Evolutionary conservation across 2,888 invertebrate genomes (phyloP).

Genomic region (Stenodera caucasica): DNA sequence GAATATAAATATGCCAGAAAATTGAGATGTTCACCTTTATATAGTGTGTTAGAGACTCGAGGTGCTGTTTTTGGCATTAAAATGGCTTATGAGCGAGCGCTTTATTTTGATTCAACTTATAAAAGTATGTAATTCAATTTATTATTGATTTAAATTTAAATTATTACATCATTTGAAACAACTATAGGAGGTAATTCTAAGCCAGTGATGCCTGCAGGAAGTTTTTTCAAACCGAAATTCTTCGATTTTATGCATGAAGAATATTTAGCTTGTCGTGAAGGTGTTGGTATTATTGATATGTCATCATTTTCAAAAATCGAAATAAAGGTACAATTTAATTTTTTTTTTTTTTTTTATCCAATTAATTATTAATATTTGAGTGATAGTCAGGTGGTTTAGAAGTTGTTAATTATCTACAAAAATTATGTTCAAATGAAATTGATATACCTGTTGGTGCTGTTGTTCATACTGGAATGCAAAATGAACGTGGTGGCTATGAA

Average conservation of each 20-base stretch:
- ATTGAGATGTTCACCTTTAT: no score
- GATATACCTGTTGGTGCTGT: conserved; percentile 92
- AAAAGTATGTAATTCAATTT: no score
- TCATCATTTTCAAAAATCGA: conserved; percentile 97
- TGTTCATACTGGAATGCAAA: conserved; percentile 98
- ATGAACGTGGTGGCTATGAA: conserved; percentile 91
- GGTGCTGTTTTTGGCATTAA: no score
- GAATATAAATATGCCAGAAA: no score
- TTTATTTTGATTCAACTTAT: no score
- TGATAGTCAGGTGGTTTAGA: conserved; percentile 79
- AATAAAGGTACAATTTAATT: conserved; percentile 70
- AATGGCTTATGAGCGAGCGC: no score
- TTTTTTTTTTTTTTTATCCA: conserved; percentile 9
- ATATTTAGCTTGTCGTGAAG: conserved; percentile 91
- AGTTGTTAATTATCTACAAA: conserved; percentile 87
- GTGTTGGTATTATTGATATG: conserved; percentile 92
- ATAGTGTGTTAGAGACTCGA: no score
- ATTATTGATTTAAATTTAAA: no score
- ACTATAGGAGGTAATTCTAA: conserved; percentile 59
- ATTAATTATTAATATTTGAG: no score
- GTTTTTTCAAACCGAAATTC: conserved; percentile 91
- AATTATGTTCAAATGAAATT: conserved; percentile 93
- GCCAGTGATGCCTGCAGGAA: conserved; percentile 73
- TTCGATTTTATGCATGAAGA: conserved; percentile 85
- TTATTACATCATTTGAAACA: no score